phyloP scores from a whole-genome alignment of 2,113 vertebrate species.

The Acanthochromis polyacanthus region DNA sequence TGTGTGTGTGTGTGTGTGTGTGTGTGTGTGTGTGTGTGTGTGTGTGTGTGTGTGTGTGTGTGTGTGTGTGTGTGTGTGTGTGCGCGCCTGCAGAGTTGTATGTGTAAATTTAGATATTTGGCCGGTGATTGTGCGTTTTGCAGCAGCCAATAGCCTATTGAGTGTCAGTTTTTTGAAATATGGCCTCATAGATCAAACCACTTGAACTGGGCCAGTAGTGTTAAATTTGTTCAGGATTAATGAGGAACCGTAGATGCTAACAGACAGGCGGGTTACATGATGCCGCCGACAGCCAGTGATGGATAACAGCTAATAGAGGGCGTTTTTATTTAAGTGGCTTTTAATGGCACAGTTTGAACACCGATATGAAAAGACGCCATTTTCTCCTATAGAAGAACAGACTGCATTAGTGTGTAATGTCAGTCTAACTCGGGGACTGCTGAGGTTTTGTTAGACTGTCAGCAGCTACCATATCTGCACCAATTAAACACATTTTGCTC shows the following conservation, averaged over 20 bases:
- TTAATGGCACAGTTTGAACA: constrained; percentile 13
- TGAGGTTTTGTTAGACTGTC: too few species aligned
- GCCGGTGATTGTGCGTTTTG: constrained; percentile 54
- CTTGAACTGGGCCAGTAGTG: neutral
- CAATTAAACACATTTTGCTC: too few species aligned
- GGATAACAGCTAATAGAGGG: neutral
- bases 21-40: too few species aligned
- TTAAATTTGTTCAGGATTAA: constrained; percentile 33
- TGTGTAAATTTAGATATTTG: constrained; percentile 53
- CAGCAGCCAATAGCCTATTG: constrained; percentile 31
- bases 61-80: constrained; percentile 13
- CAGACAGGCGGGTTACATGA: constrained; percentile 22
- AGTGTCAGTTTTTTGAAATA: constrained; percentile 29
- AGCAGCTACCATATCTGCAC: too few species aligned
- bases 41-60: too few species aligned
- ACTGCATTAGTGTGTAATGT: neutral
- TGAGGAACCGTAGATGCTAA: neutral
- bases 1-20: too few species aligned
- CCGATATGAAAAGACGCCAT: neutral
- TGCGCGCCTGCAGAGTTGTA: neutral
- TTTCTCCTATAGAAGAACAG: constrained; percentile 19
- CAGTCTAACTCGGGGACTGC: too few species aligned
- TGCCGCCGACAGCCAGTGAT: constrained; percentile 3
- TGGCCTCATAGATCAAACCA: constrained; percentile 27
- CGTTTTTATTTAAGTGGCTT: constrained; percentile 15